Conservation (phyloP, 2,888 invertebrate genomes). For the Lasioglossum morio region DNA sequence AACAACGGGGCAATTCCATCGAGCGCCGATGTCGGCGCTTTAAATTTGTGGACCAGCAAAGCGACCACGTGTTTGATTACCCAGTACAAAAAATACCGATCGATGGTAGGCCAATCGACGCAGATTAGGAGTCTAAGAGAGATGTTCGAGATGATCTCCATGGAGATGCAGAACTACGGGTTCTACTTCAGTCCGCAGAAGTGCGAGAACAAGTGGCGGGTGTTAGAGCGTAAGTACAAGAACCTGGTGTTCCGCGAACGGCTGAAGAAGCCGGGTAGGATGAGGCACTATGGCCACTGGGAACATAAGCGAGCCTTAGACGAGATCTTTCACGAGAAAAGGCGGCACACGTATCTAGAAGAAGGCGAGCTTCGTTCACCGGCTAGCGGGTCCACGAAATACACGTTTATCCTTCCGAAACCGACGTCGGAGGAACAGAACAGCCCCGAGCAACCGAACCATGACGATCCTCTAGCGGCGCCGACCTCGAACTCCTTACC, state of each 20-base stretch:
- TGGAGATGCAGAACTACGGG: conserved; percentile 78
- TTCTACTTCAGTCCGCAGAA: conserved; percentile 80
- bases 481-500: neutral
- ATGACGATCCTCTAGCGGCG: conserved; percentile 34
- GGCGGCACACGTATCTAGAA: conserved; percentile 71
- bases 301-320: conserved; percentile 80
- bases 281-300: conserved; percentile 81
- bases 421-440: conserved; percentile 28
- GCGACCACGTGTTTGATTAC: conserved; percentile 79
- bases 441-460: conserved; percentile 22
- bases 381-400: conserved; percentile 36
- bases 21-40: conserved; percentile 66
- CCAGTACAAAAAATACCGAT: conserved; percentile 78
- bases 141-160: conserved; percentile 81
- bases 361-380: conserved; percentile 69
- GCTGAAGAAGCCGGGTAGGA: conserved; percentile 80
- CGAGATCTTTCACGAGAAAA: conserved; percentile 79
- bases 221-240: conserved; percentile 80
- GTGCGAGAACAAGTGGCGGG: conserved; percentile 82
- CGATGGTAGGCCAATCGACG: conserved; percentile 78
- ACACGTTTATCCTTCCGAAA: conserved; percentile 65
- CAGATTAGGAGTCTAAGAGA: conserved; percentile 77
- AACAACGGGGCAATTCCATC: conserved; percentile 59
- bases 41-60: conserved; percentile 79
- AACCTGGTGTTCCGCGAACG: conserved; percentile 78